Evolutionary conservation across 1,140 invertebrate species (phyloP), one percentile per base, ranked within the genome.

Genomic region (Drosophila nasuta): DNA sequence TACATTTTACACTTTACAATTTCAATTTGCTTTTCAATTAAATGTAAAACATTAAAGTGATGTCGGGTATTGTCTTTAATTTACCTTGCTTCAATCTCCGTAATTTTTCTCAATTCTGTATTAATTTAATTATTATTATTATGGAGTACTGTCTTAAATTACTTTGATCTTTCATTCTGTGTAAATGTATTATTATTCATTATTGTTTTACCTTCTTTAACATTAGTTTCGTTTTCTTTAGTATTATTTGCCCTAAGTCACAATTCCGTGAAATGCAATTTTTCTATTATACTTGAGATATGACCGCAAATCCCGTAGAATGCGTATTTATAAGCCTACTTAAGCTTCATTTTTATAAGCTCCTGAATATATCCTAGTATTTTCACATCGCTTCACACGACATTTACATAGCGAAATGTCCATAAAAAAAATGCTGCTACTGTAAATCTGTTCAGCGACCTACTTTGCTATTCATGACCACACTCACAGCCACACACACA

Each of bases 401-500:
- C 64, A 67, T 67, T 67, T 67, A 30, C 64, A 67, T 67, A 67
- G 52, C 64, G 28, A 25, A 51, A 59, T 49, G 69, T 20, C 30
- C 51, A 49, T 69, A 69, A 68, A 68, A 13, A 73, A 67, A 60
- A 25, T 5, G 41, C 49, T 5, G 41, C 49, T 54, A 60, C 71
- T 54, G 71, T 68, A 62, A 68, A 74, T 69, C 57, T 69, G 65
- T 38, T 35, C 57, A 7, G 30, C 33, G 17, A 10, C 41, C 71
- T 74, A 56, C 41, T 74, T 69, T 52, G 57, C 52, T 68, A 74
- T 74, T 74, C 71, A 74, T 52, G 64, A 38, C 63, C 28, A 30
- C 46, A 56, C 33, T 56, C 58, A 15, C 63, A 45, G 13, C 8
- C 38, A 52, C 7, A 30, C 10, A 65, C 35, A 43, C 3, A 51